These are phyloP conservation scores for Tautogolabrus adspersus DNA, from an alignment of 2,113 vertebrate genomes.

Conservation along the genomic window DNA sequence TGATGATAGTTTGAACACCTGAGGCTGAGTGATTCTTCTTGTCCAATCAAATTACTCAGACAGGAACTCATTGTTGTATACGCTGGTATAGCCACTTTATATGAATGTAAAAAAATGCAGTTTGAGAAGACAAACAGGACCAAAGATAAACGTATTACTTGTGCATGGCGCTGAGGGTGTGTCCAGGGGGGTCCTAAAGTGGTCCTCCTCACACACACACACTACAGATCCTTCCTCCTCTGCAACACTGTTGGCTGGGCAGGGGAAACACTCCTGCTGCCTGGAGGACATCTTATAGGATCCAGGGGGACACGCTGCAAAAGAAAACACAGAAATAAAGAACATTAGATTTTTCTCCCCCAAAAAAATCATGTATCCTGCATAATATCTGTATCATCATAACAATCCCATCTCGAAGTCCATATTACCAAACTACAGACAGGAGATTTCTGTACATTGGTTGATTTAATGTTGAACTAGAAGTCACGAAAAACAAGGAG, in stretches of 20 bases:
- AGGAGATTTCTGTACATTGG: neutral
- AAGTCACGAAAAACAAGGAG: neutral
- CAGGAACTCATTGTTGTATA: neutral
- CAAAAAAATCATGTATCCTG: too few species aligned
- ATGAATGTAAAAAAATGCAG: too few species aligned
- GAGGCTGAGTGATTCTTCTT: too few species aligned
- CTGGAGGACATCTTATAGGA: conserved; percentile 93
- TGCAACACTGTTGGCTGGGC: conserved; percentile 91
- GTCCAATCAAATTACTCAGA: neutral
- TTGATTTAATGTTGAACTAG: neutral
- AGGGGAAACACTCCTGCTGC: conserved; percentile 91
- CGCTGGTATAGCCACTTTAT: neutral
- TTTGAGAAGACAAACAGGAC: conserved; percentile 10
- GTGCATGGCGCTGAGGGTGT: conserved; percentile 93
- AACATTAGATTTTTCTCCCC: neutral
- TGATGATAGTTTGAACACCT: too few species aligned
- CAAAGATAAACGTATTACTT: conserved; percentile 75
- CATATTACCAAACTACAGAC: neutral
- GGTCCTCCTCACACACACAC: conserved; percentile 91
- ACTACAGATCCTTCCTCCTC: conserved; percentile 90
- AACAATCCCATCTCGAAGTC: neutral
- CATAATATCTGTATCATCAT: neutral
- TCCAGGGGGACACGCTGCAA: conserved; percentile 90
- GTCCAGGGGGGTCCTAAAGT: conserved; percentile 91
- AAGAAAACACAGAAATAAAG: conserved; percentile 31